phyloP scores from a whole-genome alignment of 2,113 vertebrate species.

The Platichthys flesus region DNA sequence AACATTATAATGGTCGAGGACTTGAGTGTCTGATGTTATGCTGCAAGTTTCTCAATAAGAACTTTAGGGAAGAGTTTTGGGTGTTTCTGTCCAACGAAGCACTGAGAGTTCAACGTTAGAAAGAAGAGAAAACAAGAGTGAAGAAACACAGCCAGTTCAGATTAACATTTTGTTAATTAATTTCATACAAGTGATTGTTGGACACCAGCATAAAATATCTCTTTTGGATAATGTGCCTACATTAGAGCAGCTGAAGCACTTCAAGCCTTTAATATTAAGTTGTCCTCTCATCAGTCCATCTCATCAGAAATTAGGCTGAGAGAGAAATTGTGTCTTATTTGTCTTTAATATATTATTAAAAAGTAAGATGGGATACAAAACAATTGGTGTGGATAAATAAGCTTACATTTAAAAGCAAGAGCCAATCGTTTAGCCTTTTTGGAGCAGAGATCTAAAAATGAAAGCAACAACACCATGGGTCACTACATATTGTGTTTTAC shows the following conservation, averaged over 20 bases:
- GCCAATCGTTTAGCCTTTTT: not conserved
- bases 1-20: too few species aligned
- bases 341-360: constrained; percentile 5
- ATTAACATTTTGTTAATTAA: not conserved
- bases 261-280: not conserved
- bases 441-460: not conserved
- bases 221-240: constrained; percentile 38
- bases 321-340: constrained; percentile 10
- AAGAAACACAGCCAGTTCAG: not conserved
- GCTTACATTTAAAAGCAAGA: not conserved
- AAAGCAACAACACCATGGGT: not conserved
- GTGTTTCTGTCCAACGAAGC: not conserved
- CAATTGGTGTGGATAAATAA: not conserved
- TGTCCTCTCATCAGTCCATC: too few species aligned
- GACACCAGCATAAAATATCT: not conserved
- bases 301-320: constrained; percentile 7
- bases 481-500: not conserved
- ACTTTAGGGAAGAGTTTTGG: not conserved
- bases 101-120: not conserved
- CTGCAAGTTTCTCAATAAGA: too few species aligned
- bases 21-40: too few species aligned
- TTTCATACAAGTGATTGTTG: constrained; percentile 19
- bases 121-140: not conserved
- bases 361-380: not conserved
- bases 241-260: constrained; percentile 17